phyloP scores from a whole-genome alignment of 2,888 invertebrate species.

The Drosophila infuscata region DNA sequence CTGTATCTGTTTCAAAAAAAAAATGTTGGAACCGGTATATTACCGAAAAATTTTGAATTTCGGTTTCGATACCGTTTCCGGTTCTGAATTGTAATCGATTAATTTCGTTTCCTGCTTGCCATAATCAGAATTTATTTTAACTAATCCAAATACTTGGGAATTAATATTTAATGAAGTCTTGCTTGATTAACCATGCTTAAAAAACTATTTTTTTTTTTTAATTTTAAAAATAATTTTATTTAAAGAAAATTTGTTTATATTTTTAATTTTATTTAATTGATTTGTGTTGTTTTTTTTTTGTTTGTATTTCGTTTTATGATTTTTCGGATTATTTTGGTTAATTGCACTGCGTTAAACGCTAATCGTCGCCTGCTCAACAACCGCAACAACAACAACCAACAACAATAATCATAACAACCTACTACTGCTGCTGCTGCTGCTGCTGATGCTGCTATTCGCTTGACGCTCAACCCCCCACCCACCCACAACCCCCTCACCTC shows the following conservation, averaged over 20 bases:
- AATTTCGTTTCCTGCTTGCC: neutral
- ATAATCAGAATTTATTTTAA: neutral
- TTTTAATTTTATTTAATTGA: conserved; percentile 15
- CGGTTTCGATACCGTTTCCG: neutral
- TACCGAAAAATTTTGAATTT: neutral
- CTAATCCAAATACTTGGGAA: neutral
- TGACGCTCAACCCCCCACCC: conserved; percentile 6
- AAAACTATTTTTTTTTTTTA: neutral
- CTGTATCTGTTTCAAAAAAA: no score
- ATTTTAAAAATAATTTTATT: neutral
- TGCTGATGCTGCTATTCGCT: conserved; percentile 45
- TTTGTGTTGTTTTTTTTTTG: conserved; percentile 14
- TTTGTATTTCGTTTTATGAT: conserved; percentile 48
- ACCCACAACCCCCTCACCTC: neutral
- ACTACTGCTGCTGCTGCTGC: conserved; percentile 25
- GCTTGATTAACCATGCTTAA: neutral
- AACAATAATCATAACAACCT: conserved; percentile 27
- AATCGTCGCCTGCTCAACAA: conserved; percentile 47
- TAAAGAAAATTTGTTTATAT: neutral
- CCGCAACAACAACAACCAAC: conserved; percentile 12
- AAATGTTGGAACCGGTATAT: no score
- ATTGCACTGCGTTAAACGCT: conserved; percentile 70
- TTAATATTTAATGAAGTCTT: neutral
- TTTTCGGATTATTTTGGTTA: conserved; percentile 60
- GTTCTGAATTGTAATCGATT: neutral